Percentiles rank a stretch among this genome's conserved stretches.
Evolutionary conservation across 2,797 vertebrate genomes (phyloP).

Genomic region (Delichon dasypus): DNA sequence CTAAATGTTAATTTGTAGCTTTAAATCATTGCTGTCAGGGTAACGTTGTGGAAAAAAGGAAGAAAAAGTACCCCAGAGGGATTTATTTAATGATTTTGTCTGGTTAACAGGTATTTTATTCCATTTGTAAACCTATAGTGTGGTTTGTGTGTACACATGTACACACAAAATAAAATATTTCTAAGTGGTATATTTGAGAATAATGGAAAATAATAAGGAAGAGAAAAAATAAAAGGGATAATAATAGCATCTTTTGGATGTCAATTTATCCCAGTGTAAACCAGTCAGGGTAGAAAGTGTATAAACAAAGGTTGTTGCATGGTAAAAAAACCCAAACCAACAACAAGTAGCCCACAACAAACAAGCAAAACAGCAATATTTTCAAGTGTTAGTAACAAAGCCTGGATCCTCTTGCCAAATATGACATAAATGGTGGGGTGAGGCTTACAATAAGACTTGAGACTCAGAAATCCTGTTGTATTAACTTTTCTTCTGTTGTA

Average conservation of each 20-base stretch:
- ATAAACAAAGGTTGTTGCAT: not conserved
- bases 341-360: not conserved
- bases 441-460: not conserved
- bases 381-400: not conserved
- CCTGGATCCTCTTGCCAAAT: not conserved
- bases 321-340: not conserved
- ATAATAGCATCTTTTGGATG: not conserved
- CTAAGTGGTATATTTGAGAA: not conserved
- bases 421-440: not conserved
- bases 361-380: not conserved
- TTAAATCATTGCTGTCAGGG: not conserved
- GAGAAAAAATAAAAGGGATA: not conserved
- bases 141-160: not conserved
- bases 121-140: not conserved
- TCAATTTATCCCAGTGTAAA: not conserved
- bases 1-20: not conserved
- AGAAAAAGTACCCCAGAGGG: not conserved
- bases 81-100: not conserved
- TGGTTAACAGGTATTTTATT: not conserved
- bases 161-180: not conserved
- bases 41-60: not conserved
- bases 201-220: not conserved
- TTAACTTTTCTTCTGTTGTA: not conserved
- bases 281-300: not conserved
- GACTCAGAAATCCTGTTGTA: not conserved